phyloP scores from a whole-genome alignment of 2,888 invertebrate genomes.

The Drosophila ezoana region DNA sequence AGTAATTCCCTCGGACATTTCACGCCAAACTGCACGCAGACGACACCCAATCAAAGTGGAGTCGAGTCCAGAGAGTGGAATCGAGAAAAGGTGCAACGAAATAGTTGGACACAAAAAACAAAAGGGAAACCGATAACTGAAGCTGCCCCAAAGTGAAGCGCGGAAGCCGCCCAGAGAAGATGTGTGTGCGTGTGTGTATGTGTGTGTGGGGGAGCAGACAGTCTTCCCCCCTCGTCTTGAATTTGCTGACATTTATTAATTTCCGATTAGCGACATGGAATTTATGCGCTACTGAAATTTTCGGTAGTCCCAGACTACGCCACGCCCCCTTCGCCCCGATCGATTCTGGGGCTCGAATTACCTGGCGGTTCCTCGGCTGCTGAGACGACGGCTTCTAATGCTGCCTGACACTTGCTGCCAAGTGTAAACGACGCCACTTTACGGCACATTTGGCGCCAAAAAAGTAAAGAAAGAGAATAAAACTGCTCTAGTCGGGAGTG shows the following conservation, averaged over 20 bases:
- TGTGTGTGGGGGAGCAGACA: slow-evolving; percentile 4
- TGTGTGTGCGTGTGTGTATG: neutral
- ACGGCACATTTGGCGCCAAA: slow-evolving; percentile 52
- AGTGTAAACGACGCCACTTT: slow-evolving; percentile 67
- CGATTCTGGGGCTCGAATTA: slow-evolving; percentile 49
- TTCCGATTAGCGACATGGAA: slow-evolving; percentile 77
- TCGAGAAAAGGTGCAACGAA: slow-evolving; percentile 36
- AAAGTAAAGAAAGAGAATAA: neutral
- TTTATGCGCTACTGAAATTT: slow-evolving; percentile 74
- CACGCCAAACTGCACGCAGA: slow-evolving; percentile 77
- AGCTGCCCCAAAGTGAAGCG: slow-evolving; percentile 28
- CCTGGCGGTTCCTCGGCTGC: slow-evolving; percentile 18
- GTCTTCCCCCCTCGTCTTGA: slow-evolving; percentile 20
- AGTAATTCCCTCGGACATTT: slow-evolving; percentile 75
- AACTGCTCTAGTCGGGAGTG: too few species aligned
- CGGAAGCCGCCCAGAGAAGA: too few species aligned
- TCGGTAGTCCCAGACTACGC: slow-evolving; percentile 10
- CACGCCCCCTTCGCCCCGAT: slow-evolving; percentile 10
- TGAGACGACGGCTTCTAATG: slow-evolving; percentile 59
- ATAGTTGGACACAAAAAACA: slow-evolving; percentile 35
- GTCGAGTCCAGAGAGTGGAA: slow-evolving; percentile 9
- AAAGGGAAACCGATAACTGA: slow-evolving; percentile 46
- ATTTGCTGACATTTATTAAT: slow-evolving; percentile 67
- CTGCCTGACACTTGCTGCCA: slow-evolving; percentile 74
- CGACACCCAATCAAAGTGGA: slow-evolving; percentile 76